Conservation (phyloP, 2,888 invertebrate genomes). For the Oscheius sp. region DNA sequence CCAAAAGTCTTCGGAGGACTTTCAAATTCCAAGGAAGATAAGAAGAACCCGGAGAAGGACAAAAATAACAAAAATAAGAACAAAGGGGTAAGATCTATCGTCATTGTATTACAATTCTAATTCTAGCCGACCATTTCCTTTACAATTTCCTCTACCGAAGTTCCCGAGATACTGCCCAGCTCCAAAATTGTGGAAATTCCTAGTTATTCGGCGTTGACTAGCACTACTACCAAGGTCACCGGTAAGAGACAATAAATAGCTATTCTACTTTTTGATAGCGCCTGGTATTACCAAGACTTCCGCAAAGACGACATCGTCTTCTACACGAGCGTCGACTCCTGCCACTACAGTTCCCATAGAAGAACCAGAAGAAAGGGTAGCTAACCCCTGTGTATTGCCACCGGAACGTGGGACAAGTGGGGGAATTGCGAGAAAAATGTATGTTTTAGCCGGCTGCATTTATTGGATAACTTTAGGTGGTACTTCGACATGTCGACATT, state of each 20-base stretch:
- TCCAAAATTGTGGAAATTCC: background rate
- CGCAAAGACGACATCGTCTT: no score
- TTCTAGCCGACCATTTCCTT: constrained; percentile 29
- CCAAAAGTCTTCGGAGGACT: constrained; percentile 32
- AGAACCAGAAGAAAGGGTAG: background rate
- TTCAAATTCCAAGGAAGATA: constrained; percentile 34
- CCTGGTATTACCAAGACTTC: background rate
- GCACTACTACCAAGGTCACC: background rate
- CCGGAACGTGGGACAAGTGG: constrained; percentile 53
- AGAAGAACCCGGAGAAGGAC: constrained; percentile 32
- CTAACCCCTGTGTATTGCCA: constrained; percentile 49
- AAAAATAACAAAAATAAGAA: constrained; percentile 30
- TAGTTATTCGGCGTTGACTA: background rate
- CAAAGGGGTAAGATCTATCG: background rate
- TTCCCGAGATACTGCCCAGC: background rate
- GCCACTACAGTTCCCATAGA: constrained; percentile 17
- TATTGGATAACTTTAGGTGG: constrained; percentile 39
- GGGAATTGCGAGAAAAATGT: constrained; percentile 34
- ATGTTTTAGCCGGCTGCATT: background rate
- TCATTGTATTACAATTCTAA: background rate
- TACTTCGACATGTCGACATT: constrained; percentile 54
- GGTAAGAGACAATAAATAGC: background rate
- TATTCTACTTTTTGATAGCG: background rate
- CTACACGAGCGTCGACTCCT: background rate
- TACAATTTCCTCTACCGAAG: constrained; percentile 19